Conservation (phyloP, 2,888 invertebrate species). For the Tolmerus cingulatus region DNA sequence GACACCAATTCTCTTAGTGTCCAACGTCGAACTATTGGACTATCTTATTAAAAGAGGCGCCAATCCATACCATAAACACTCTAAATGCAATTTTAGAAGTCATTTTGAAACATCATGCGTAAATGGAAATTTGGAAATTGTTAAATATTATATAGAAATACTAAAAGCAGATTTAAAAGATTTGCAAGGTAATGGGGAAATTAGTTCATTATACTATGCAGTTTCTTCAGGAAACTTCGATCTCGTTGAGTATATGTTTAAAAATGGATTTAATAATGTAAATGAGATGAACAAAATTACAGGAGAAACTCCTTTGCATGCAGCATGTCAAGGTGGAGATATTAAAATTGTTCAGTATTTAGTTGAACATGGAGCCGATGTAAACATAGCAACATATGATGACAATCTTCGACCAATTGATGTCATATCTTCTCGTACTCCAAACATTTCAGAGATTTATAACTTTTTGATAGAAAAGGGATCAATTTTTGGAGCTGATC, state of each 20-base stretch:
- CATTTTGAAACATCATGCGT: neutral
- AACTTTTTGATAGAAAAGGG: neutral
- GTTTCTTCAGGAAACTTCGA: neutral
- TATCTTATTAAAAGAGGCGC: constrained; percentile 22
- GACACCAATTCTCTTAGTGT: neutral
- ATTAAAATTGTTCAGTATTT: neutral
- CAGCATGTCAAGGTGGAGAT: neutral
- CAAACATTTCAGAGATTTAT: neutral
- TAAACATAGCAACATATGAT: neutral
- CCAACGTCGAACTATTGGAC: neutral
- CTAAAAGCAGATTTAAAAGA: neutral
- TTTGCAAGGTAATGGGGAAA: neutral
- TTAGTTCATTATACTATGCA: neutral
- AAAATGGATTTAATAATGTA: constrained; percentile 21
- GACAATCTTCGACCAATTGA: neutral
- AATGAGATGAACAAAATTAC: neutral
- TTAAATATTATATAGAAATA: constrained; percentile 6
- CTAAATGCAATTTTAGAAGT: neutral
- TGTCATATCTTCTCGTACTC: neutral
- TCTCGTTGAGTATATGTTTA: neutral
- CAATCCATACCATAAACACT: neutral
- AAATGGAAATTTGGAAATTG: neutral
- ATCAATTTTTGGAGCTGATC: neutral
- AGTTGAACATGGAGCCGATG: neutral
- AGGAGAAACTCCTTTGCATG: constrained; percentile 9